Evolutionary conservation across 2,888 invertebrate species (phyloP).

Genomic region (Cantharis flavilabris): DNA sequence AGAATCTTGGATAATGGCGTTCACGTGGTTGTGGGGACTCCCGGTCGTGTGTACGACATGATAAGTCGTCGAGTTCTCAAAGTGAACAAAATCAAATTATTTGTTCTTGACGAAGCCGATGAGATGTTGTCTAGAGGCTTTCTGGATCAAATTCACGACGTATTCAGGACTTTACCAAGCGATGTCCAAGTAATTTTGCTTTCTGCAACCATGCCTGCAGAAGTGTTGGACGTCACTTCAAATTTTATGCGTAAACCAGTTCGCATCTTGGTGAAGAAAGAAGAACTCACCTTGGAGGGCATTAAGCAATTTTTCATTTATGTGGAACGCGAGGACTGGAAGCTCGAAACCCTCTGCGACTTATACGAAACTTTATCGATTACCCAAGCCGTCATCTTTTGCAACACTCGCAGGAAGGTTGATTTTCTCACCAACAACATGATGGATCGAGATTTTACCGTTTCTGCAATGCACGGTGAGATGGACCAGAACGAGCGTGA

Average conservation of each 20-base stretch:
- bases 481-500: slow-evolving; percentile 99
- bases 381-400: slow-evolving; percentile 99
- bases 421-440: slow-evolving; percentile 97
- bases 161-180: slow-evolving; percentile 87
- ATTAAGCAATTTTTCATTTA: slow-evolving; percentile 98
- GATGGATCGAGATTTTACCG: slow-evolving; percentile 94
- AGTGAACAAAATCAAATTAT: slow-evolving; percentile 89
- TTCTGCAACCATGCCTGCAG: slow-evolving; percentile 98
- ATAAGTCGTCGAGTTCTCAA: slow-evolving; percentile 85
- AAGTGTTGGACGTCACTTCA: slow-evolving; percentile 96
- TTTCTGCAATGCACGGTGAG: slow-evolving; percentile 99
- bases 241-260: slow-evolving; percentile 98
- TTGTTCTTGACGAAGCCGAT: slow-evolving; percentile 98
- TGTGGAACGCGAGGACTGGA: slow-evolving; percentile 93
- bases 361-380: slow-evolving; percentile 98
- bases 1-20: slow-evolving; percentile 90
- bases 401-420: slow-evolving; percentile 99
- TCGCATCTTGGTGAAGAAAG: slow-evolving; percentile 96
- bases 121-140: slow-evolving; percentile 99
- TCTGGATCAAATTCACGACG: slow-evolving; percentile 99
- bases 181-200: slow-evolving; percentile 90
- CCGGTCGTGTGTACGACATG: slow-evolving; percentile 98
- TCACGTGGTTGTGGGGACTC: slow-evolving; percentile 98
- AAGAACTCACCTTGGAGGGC: slow-evolving; percentile 92
- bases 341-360: slow-evolving; percentile 93